These are phyloP conservation scores for Oncopodura yosiiana DNA, from an alignment of 1,140 invertebrate genomes.

Conservation along the genomic window DNA sequence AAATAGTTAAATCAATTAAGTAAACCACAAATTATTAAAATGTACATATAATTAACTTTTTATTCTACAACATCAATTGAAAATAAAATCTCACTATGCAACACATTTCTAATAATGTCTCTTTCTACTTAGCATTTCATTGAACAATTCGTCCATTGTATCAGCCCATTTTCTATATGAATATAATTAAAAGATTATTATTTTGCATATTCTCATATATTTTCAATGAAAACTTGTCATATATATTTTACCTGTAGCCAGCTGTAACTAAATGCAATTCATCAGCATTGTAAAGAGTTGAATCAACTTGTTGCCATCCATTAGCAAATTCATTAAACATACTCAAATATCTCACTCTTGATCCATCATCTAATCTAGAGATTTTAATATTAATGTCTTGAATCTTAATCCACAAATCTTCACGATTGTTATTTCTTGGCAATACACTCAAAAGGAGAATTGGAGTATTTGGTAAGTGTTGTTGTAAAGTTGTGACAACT, in stretches of 20 bases:
- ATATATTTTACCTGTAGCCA: no score
- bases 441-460: conserved; percentile 14
- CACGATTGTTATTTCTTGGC: background rate
- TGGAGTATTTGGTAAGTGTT: conserved; percentile 1
- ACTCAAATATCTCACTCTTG: conserved; percentile 9
- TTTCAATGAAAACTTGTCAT: no score
- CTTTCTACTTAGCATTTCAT: conserved; percentile 8
- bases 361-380: conserved; percentile 3
- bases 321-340: conserved; percentile 18
- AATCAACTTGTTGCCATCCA: conserved; percentile 1
- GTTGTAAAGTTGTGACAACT: background rate
- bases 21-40: no score
- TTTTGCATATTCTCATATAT: no score
- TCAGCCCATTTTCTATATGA: conserved; percentile 17
- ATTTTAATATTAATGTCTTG: conserved; percentile 17
- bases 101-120: no score
- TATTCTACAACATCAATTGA: no score
- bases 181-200: no score
- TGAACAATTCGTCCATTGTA: conserved; percentile 14
- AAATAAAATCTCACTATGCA: no score
- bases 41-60: no score
- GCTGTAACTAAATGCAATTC: conserved; percentile 10
- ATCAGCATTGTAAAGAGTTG: conserved; percentile 6
- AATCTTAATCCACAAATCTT: conserved; percentile 7
- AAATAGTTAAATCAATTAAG: no score